These are phyloP conservation scores for Philypnodon macrostomus DNA, from an alignment of 2,797 vertebrate species.

Conservation along the genomic window DNA sequence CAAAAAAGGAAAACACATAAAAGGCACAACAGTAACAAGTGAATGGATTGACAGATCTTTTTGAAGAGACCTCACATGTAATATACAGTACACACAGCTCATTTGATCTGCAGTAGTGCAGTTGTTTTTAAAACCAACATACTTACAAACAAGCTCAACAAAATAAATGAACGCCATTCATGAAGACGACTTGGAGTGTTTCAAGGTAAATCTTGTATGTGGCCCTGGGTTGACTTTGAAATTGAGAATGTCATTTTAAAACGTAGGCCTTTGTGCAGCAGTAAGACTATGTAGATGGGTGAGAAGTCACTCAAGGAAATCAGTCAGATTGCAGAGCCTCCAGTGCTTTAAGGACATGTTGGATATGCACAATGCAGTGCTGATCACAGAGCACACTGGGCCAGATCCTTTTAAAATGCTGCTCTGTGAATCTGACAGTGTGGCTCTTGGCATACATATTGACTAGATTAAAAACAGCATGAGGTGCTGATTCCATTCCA, in stretches of 20 bases:
- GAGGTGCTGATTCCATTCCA: slow-evolving; percentile 46
- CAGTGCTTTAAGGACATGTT: slow-evolving; percentile 61
- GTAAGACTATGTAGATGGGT: slow-evolving; percentile 63
- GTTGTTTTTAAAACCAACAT: too few relatives aligned
- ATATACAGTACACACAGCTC: too few relatives aligned
- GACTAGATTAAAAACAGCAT: slow-evolving; percentile 64
- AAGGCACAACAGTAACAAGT: neutral
- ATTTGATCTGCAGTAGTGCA: too few relatives aligned
- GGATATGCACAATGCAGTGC: slow-evolving; percentile 61
- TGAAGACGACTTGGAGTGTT: slow-evolving; percentile 10
- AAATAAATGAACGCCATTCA: slow-evolving; percentile 36
- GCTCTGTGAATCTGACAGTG: slow-evolving; percentile 48
- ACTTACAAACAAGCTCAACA: too few relatives aligned
- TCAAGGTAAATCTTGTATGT: slow-evolving; percentile 35
- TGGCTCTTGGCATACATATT: slow-evolving; percentile 59
- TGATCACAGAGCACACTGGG: slow-evolving; percentile 57
- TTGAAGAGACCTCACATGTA: too few relatives aligned
- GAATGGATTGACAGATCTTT: too few relatives aligned
- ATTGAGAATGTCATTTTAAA: slow-evolving; percentile 58
- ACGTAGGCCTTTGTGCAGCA: slow-evolving; percentile 52
- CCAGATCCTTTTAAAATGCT: slow-evolving; percentile 58
- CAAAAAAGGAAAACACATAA: too few relatives aligned
- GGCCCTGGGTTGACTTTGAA: slow-evolving; percentile 62
- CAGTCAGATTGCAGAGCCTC: slow-evolving; percentile 65
- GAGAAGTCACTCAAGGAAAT: slow-evolving; percentile 64